Evolutionary conservation across 2,888 invertebrate species (phyloP).

Genomic region (Himalopsyche tibetana): DNA sequence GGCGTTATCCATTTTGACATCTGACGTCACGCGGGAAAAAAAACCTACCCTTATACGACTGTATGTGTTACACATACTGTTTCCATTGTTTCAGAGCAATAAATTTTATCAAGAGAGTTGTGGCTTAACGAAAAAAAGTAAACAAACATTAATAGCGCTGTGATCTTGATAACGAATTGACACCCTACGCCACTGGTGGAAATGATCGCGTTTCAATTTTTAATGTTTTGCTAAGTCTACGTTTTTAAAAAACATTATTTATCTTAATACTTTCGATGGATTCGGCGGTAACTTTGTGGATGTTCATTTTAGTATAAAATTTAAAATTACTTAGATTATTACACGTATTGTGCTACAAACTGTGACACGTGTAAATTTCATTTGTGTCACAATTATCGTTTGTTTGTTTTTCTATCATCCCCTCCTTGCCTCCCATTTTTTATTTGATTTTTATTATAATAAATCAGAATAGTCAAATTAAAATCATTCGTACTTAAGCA

Average conservation of each 20-base stretch:
- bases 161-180: constrained; percentile 51
- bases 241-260: not conserved
- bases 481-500: too few species aligned
- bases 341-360: too few species aligned
- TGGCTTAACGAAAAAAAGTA: constrained; percentile 50
- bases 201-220: constrained; percentile 40
- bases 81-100: constrained; percentile 49
- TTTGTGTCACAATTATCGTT: not conserved
- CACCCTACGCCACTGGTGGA: constrained; percentile 26
- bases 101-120: constrained; percentile 50
- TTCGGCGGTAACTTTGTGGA: too few species aligned
- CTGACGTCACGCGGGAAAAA: constrained; percentile 53
- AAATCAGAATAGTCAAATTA: too few species aligned
- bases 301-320: too few species aligned
- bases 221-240: not conserved
- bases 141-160: constrained; percentile 50
- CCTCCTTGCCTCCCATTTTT: too few species aligned
- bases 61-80: not conserved
- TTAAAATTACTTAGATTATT: too few species aligned
- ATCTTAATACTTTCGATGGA: too few species aligned
- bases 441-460: too few species aligned
- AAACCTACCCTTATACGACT: not conserved
- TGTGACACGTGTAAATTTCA: too few species aligned
- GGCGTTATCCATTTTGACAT: constrained; percentile 54
- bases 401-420: too few species aligned